Evolutionary conservation across 1,140 invertebrate genomes (phyloP).

Genomic region (Trichogramma pretiosum): DNA sequence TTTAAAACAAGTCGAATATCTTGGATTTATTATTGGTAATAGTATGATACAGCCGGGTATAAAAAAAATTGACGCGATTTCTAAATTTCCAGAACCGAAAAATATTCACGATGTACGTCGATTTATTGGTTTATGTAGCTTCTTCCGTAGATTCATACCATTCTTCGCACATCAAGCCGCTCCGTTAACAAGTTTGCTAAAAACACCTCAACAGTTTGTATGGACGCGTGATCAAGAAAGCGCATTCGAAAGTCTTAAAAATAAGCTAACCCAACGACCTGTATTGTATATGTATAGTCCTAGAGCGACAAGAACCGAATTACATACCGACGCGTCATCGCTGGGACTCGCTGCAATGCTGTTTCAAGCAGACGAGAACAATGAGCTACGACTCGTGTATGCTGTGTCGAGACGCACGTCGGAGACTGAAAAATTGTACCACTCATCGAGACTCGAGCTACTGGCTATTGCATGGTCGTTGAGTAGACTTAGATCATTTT

Average conservation of each 20-base stretch:
- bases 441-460: slow-evolving; percentile 22
- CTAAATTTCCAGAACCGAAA: neutral
- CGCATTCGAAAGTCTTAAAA: slow-evolving; percentile 11
- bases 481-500: slow-evolving; percentile 9
- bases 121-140: slow-evolving; percentile 37
- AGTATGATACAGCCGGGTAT: slow-evolving; percentile 17
- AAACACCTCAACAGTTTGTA: no score
- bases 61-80: slow-evolving; percentile 19
- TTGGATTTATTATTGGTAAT: slow-evolving; percentile 19
- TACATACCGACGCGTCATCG: slow-evolving; percentile 46
- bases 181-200: no score
- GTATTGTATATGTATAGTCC: slow-evolving; percentile 8
- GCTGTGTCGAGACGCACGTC: no score
- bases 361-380: slow-evolving; percentile 12
- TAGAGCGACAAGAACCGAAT: no score
- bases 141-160: slow-evolving; percentile 29
- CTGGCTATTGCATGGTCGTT: slow-evolving; percentile 17
- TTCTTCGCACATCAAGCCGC: no score
- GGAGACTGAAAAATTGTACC: slow-evolving; percentile 21
- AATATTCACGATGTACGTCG: slow-evolving; percentile 19
- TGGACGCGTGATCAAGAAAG: slow-evolving; percentile 3
- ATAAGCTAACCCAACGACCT: neutral
- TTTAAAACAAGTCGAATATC: slow-evolving; percentile 21
- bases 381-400: slow-evolving; percentile 10
- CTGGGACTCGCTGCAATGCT: slow-evolving; percentile 26